A percentile compares a stretch with the other conserved stretches of the same genome.
phyloP scores from a whole-genome alignment of 2,797 vertebrate species.

The Gymnoscopelus braueri region DNA sequence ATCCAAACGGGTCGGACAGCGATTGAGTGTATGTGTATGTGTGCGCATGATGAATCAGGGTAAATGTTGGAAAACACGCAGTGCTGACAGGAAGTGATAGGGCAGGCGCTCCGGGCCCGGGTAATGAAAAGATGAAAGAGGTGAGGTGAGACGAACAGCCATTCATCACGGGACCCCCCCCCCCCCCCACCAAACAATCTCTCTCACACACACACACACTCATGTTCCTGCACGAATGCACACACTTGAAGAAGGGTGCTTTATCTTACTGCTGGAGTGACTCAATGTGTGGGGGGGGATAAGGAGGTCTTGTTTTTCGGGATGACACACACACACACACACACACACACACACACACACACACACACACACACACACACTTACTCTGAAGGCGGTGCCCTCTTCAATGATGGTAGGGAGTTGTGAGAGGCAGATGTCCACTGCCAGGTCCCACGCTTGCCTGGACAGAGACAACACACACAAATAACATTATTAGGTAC shows the following conservation, averaged over 20 bases:
- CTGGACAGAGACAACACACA: constrained; percentile 71
- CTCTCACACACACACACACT: constrained; percentile 7
- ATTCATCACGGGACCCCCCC: constrained; percentile 47
- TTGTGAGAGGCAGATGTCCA: constrained; percentile 98
- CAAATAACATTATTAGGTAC: not conserved
- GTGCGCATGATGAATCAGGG: constrained; percentile 47
- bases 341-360: constrained; percentile 15
- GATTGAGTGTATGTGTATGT: constrained; percentile 15
- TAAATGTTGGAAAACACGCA: constrained; percentile 38
- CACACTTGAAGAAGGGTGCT: not conserved
- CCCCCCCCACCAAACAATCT: not conserved
- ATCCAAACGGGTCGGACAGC: constrained; percentile 40
- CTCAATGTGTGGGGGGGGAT: not conserved
- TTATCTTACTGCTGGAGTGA: not conserved
- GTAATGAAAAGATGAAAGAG: constrained; percentile 22
- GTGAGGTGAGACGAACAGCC: constrained; percentile 20
- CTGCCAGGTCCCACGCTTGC: constrained; percentile 98
- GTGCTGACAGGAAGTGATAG: constrained; percentile 49
- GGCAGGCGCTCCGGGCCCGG: constrained; percentile 37
- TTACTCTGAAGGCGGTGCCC: constrained; percentile 96
- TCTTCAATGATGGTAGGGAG: constrained; percentile 98
- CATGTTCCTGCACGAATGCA: not conserved
- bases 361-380: constrained; percentile 49
- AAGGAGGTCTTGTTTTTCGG: not conserved
- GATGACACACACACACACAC: not conserved